These are phyloP conservation scores for Leiothrix lutea DNA, from an alignment of 2,113 vertebrate species.

Conservation along the genomic window DNA sequence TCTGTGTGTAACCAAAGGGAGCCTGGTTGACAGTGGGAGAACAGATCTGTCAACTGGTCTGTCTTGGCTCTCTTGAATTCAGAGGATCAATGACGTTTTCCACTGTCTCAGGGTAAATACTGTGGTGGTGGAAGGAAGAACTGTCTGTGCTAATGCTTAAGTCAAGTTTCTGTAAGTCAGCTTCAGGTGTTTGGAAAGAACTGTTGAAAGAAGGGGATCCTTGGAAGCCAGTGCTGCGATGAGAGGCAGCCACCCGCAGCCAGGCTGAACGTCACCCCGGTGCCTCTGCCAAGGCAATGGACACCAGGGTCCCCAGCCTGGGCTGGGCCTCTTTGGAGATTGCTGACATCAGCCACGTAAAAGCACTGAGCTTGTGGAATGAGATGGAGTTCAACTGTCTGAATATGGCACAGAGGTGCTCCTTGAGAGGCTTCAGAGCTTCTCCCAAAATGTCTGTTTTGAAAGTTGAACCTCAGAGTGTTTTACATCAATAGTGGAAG, in stretches of 20 bases:
- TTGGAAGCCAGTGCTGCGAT: neutral
- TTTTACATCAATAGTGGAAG: neutral
- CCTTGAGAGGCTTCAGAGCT: neutral
- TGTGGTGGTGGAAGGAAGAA: neutral
- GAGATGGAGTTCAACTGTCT: neutral
- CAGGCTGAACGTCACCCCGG: neutral
- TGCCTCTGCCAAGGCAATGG: neutral
- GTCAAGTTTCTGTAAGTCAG: neutral
- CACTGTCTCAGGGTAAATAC: neutral
- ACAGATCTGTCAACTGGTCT: neutral
- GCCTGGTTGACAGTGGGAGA: neutral
- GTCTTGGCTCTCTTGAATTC: neutral
- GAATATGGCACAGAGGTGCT: neutral
- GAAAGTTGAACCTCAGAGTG: constrained; percentile 1
- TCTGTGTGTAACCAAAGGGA: neutral
- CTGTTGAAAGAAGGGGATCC: neutral
- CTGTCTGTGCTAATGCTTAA: neutral
- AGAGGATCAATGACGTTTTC: neutral
- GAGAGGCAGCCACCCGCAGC: neutral
- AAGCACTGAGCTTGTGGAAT: neutral
- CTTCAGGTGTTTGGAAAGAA: neutral
- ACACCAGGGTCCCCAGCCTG: neutral
- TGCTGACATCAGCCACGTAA: neutral
- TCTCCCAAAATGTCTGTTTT: neutral
- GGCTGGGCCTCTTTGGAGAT: neutral